phyloP scores from a whole-genome alignment of 2,113 vertebrate species.

The Zeus faber region DNA sequence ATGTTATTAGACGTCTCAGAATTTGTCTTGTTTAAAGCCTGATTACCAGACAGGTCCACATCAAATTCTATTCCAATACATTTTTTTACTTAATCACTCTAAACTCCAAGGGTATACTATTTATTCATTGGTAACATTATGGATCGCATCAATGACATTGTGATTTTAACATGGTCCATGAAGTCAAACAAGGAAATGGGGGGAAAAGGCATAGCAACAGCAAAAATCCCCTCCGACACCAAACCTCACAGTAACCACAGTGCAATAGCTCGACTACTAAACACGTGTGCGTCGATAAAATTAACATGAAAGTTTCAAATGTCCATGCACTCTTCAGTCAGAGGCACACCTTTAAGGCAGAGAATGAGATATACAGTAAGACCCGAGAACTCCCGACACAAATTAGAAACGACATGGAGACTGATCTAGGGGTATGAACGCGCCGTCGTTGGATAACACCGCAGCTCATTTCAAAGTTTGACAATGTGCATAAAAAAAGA shows the following conservation, averaged over 20 bases:
- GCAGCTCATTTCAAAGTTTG: conserved; percentile 14
- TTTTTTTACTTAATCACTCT: too few species aligned
- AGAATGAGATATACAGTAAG: conserved; percentile 2
- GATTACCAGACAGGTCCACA: too few species aligned
- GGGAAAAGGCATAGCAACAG: conserved; percentile 7
- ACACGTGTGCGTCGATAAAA: background rate
- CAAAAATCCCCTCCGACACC: background rate
- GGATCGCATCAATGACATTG: too few species aligned
- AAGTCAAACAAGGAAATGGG: conserved; percentile 3
- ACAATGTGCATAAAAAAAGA: conserved; percentile 26
- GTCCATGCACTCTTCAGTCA: background rate
- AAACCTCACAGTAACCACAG: background rate
- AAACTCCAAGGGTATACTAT: too few species aligned
- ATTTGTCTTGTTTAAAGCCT: too few species aligned
- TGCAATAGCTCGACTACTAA: too few species aligned
- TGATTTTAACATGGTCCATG: background rate
- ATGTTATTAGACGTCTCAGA: too few species aligned
- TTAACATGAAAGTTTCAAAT: background rate
- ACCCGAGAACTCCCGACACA: too few species aligned
- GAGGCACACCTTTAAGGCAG: conserved; percentile 20
- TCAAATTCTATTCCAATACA: too few species aligned
- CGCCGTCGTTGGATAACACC: too few species aligned
- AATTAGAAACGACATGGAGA: background rate
- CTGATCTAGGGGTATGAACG: background rate
- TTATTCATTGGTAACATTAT: too few species aligned